Percentiles rank a stretch among this genome's conserved stretches.
phyloP scores from a whole-genome alignment of 1,140 invertebrate species.

The Helicorthomorpha holstii region DNA sequence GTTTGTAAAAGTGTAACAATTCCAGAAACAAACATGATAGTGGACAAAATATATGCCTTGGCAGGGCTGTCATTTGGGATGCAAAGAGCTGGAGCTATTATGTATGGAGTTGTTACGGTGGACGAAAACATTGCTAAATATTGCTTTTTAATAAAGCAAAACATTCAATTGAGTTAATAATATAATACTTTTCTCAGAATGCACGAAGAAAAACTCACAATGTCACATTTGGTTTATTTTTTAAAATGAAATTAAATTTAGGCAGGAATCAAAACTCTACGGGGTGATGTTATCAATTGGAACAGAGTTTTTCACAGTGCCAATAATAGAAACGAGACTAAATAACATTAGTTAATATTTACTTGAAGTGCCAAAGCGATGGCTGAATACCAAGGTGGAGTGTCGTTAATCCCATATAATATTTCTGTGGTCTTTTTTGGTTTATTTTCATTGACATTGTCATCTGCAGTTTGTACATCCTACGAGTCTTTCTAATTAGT shows the following conservation, averaged over 20 bases:
- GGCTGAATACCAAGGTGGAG: constrained; percentile 63
- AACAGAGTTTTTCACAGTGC: not conserved
- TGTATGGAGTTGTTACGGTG: constrained; percentile 66
- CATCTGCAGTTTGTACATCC: not conserved
- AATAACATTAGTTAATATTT: constrained; percentile 9
- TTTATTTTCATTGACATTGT: not conserved
- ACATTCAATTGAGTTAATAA: not conserved
- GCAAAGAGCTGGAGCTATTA: constrained; percentile 60
- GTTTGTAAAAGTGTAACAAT: constrained; percentile 62
- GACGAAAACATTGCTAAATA: constrained; percentile 76
- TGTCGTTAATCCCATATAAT: constrained; percentile 45
- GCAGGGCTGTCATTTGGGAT: constrained; percentile 60
- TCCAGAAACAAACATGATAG: constrained; percentile 75
- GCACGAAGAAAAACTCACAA: not conserved
- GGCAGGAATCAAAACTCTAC: not conserved
- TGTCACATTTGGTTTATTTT: not conserved
- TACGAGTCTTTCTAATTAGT: too few relatives aligned
- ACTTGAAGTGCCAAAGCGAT: constrained; percentile 69
- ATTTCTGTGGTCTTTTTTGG: not conserved
- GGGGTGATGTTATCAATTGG: not conserved
- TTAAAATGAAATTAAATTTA: not conserved
- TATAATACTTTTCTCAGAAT: not conserved
- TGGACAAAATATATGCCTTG: constrained; percentile 63
- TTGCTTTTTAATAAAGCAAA: constrained; percentile 36
- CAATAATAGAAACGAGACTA: not conserved